Percentiles rank a stretch among this genome's conserved stretches.
These are phyloP conservation scores for Catamblyrhynchus diadema DNA, from an alignment of 2,797 vertebrate genomes.

Conservation along the genomic window DNA sequence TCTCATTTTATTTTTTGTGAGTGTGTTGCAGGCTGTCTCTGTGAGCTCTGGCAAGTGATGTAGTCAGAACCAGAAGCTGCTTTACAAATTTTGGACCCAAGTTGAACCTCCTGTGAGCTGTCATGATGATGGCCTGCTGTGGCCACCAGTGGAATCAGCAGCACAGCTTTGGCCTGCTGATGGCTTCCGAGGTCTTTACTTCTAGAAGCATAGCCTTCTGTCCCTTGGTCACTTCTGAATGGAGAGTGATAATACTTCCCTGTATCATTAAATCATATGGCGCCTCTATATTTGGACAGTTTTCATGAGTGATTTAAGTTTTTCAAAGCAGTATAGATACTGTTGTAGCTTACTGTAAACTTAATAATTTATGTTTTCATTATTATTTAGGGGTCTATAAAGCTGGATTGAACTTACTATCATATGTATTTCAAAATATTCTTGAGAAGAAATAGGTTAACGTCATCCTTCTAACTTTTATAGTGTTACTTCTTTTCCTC, in stretches of 20 bases:
- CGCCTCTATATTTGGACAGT: fast-evolving
- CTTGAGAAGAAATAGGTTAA: not conserved
- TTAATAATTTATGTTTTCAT: not conserved
- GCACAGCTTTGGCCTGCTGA: not conserved
- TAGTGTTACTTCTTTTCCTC: not conserved
- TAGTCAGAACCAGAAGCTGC: not conserved
- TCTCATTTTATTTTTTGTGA: not conserved
- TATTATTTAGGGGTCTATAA: not conserved
- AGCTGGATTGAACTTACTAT: not conserved
- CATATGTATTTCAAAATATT: not conserved
- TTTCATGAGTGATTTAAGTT: not conserved
- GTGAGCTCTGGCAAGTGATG: not conserved
- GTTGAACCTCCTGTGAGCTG: not conserved
- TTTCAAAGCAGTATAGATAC: not conserved
- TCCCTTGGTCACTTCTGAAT: not conserved
- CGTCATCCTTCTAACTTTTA: not conserved
- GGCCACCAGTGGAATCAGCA: not conserved
- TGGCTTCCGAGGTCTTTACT: not conserved
- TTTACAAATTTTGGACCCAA: not conserved
- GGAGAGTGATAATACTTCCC: not conserved
- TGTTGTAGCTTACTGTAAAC: not conserved
- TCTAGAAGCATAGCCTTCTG: not conserved
- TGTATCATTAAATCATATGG: not conserved
- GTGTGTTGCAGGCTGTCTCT: not conserved
- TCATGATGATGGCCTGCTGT: fast-evolving